Percentiles rank a stretch among this genome's conserved stretches.
phyloP scores from a whole-genome alignment of 2,888 invertebrate genomes.

The Xanthorhoe designata region DNA sequence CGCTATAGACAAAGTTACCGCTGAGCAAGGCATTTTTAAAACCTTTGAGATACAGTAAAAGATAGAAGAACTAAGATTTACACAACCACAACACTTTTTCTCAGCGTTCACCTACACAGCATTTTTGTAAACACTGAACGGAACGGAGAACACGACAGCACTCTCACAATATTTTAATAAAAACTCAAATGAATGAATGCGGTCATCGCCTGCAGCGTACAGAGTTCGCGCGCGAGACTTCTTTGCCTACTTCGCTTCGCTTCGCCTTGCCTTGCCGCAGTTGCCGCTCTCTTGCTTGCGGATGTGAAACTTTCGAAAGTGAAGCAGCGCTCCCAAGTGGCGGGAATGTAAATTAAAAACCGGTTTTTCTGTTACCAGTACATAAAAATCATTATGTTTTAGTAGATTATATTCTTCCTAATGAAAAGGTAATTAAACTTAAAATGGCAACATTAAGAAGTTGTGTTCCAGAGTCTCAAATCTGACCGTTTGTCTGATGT shows the following conservation, averaged over 20 bases:
- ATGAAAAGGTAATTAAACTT: background rate
- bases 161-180: constrained; percentile 78
- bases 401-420: background rate
- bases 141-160: constrained; percentile 80
- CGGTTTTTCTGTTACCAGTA: constrained; percentile 68
- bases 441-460: background rate
- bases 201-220: constrained; percentile 85
- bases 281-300: constrained; percentile 85
- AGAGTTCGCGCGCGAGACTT: constrained; percentile 83
- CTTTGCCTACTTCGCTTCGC: constrained; percentile 75
- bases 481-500: background rate
- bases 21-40: constrained; percentile 95
- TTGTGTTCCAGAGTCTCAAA: background rate
- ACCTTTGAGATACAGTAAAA: constrained; percentile 69
- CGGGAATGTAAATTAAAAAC: constrained; percentile 81
- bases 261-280: constrained; percentile 77
- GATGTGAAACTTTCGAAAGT: constrained; percentile 86
- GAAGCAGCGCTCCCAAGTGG: constrained; percentile 78
- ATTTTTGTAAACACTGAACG: constrained; percentile 82
- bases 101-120: constrained; percentile 81
- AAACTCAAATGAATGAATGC: constrained; percentile 83
- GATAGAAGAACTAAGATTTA: constrained; percentile 63
- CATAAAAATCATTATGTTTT: background rate
- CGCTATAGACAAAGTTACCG: constrained; percentile 97
- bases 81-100: constrained; percentile 82